Base-by-base conservation (phyloP, 2,113 vertebrate species). In the Saccopteryx bilineata region DNA sequence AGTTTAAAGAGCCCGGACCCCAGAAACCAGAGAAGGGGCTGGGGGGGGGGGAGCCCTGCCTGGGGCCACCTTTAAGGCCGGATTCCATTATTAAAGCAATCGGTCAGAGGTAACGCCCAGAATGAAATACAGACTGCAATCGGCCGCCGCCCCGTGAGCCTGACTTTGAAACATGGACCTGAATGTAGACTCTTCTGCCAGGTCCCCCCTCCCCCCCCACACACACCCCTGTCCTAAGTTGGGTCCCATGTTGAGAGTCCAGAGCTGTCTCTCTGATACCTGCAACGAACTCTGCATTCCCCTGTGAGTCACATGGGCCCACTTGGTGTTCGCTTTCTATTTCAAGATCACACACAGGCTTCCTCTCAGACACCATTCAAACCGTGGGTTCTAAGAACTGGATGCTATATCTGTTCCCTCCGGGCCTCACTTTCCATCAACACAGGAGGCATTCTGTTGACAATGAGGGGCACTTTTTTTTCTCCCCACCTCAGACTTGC, bases 401-500 rank as follows among this genome's bases (percentile, higher is more conserved):
- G 71, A 7, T 93, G 96, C 66, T 87, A 87, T 65, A 76, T 75
- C 74, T 0, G 54, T 0, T 74, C 84, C 90, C 95, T 89, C 5
- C 21, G 56, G 83, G 39, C 76, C 90, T 96, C 83, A 80, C 79
- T 97, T 98, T 66, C 95, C 90, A 82, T 93, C 87, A 66, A 82
- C 39, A 71, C 3, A 13, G 66, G 66, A 65, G 81, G 75, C 13
- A 78, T 17, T 63, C 95, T 52, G 74, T 54, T 58, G 94, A 92
- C 89, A 33, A 60, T 6, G 1, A n/a, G 78, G 50, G 66, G n/a
- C 66, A 79, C 24, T 54, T 80, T 31, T 63, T 54, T 94, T 86
- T 79, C 14, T 14, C 23, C 12, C 18, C 12, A 33, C 66, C 50
- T 39, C 39, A 39, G 39, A 39, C 39, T 39, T 39, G 82, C 50